A percentile compares a stretch with the other conserved stretches of the same genome.
phyloP scores from a whole-genome alignment of 2,797 vertebrate species.

The Syngnathus acus region DNA sequence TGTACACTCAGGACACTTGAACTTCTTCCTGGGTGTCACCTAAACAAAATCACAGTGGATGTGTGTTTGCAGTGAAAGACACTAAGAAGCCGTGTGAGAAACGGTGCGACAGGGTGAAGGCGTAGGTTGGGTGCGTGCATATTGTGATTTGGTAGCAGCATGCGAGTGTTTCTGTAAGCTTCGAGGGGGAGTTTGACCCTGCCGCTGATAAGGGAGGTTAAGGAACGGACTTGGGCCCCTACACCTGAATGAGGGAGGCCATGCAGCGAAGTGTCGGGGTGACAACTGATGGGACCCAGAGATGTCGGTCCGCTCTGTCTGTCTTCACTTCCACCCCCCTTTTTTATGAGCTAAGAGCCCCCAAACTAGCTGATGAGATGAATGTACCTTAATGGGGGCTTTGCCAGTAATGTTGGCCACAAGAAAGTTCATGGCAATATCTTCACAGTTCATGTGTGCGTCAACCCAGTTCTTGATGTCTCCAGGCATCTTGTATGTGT shows the following conservation, averaged over 20 bases:
- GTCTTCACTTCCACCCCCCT: slow-evolving; percentile 19
- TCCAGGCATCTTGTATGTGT: slow-evolving; percentile 98
- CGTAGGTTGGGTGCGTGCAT: slow-evolving; percentile 31
- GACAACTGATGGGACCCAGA: slow-evolving; percentile 70
- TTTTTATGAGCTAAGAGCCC: slow-evolving; percentile 14
- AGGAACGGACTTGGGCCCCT: slow-evolving; percentile 50
- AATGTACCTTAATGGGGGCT: slow-evolving; percentile 92
- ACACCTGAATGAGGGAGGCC: slow-evolving; percentile 61
- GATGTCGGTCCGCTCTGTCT: slow-evolving; percentile 38
- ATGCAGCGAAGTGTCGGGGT: slow-evolving; percentile 41
- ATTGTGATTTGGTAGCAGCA: slow-evolving; percentile 47
- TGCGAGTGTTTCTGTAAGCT: slow-evolving; percentile 49
- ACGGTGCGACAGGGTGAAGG: slow-evolving; percentile 25
- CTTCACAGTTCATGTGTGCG: slow-evolving; percentile 99
- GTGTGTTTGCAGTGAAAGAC: slow-evolving; percentile 4
- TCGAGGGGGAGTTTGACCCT: slow-evolving; percentile 45
- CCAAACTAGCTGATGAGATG: neutral
- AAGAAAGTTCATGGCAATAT: slow-evolving; percentile 98
- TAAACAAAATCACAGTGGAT: slow-evolving; percentile 54
- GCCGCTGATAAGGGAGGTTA: slow-evolving; percentile 70
- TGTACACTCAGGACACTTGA: slow-evolving; percentile 98
- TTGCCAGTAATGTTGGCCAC: slow-evolving; percentile 97
- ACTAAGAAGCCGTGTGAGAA: slow-evolving; percentile 44
- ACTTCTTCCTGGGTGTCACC: slow-evolving; percentile 98
- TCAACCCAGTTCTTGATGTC: slow-evolving; percentile 99